Percentiles rank a stretch among this genome's conserved stretches.
phyloP scores from a whole-genome alignment of 2,113 vertebrate genomes.

The Osmerus eperlanus region DNA sequence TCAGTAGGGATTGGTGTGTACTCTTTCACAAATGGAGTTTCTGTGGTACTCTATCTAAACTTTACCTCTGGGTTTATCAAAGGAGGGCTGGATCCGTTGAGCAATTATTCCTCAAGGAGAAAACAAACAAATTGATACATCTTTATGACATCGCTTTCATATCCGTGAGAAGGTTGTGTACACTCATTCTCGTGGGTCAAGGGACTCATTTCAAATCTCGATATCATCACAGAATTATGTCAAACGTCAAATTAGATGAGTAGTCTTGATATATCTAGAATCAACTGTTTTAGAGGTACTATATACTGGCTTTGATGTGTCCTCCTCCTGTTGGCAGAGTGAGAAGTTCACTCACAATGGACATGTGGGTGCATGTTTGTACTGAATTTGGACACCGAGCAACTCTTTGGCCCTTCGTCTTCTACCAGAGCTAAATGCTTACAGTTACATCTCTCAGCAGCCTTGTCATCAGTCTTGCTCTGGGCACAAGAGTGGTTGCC shows the following conservation, averaged over 20 bases:
- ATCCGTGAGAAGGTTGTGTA: conserved; percentile 10
- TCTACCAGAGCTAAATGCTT: background rate
- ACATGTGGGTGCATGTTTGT: no score
- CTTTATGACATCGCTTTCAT: conserved; percentile 5
- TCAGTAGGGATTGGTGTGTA: conserved; percentile 1
- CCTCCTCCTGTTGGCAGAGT: no score
- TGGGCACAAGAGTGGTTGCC: no score
- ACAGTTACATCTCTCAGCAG: background rate
- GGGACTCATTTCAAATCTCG: no score
- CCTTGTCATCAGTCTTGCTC: background rate
- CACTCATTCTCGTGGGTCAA: background rate
- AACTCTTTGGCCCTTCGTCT: background rate
- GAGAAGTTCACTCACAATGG: no score
- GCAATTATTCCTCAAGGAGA: conserved; percentile 8
- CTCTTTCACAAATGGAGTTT: conserved; percentile 12
- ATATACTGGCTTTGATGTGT: no score
- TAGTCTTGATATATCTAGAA: no score
- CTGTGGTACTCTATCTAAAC: conserved; percentile 9
- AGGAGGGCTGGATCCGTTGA: background rate
- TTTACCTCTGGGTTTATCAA: conserved; percentile 22
- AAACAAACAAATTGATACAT: conserved; percentile 14
- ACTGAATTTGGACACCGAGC: background rate
- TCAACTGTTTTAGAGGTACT: no score
- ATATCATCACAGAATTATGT: no score
- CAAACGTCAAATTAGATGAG: no score